Evolutionary conservation across 2,888 invertebrate genomes (phyloP), one percentile per base, ranked within the genome.

Genomic region (Diarsia rubi): DNA sequence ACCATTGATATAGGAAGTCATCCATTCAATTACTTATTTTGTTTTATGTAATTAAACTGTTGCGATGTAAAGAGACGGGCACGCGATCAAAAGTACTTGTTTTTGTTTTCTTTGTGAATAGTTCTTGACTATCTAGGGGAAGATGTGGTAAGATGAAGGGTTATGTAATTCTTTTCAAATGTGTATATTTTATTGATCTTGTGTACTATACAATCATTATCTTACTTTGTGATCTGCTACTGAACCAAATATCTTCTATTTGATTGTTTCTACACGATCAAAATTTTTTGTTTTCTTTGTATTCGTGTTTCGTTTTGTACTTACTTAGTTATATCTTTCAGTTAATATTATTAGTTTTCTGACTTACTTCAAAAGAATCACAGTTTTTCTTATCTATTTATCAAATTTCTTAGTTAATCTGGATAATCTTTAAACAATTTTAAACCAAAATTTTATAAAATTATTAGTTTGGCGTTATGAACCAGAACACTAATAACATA

Each of bases 11-110:
- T 68, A 84, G 86, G 86, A 86, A 86, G 86, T 83, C 78, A 81
- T 87, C 75, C 71, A 72, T 65, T 74, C 86, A 82, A 87, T 85
- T 83, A 86, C 75, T 87, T 81, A 76, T 86, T 85, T 83, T 75
- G 81, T 86, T 85, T 86, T 87, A 85, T 80, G 85, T 72, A 78
- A 86, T 85, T 87, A 80, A 82, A 80, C 64, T 75, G 75, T 87
- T 85, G 85, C 80, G 66, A 73, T 71, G 24, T 81, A 52, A 63
- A 79, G 72, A 83, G 78, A 81, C 75, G 47, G 74, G 78, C 85
- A 86, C 87, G 87, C 85, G 87, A 86, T 85, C 79, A 84, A 37
- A 72, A 63, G 14, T 69, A 70, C 49, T 79, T 71, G 80, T 79
- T 82, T 81, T 75, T 75, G 60, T 52, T 45, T 65, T 12, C 45